These are phyloP conservation scores for Alligator sinensis DNA, from an alignment of 2,113 vertebrate genomes.

Conservation along the genomic window DNA sequence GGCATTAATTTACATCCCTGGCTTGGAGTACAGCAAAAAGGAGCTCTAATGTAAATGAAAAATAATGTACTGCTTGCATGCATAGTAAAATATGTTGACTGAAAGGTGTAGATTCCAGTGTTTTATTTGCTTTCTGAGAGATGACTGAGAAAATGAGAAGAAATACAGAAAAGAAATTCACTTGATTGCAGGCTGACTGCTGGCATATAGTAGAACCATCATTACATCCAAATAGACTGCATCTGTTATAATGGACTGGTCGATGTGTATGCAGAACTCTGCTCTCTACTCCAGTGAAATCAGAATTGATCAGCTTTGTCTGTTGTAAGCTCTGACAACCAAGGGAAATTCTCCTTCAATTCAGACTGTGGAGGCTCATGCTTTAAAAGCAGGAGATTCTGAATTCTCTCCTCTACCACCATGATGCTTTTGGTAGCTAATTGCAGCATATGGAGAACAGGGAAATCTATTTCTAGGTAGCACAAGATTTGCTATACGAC, in stretches of 20 bases:
- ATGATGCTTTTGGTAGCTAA: background rate
- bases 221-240: slow-evolving; percentile 33
- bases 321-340: background rate
- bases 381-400: accelerated
- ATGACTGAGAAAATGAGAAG: background rate
- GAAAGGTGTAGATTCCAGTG: background rate
- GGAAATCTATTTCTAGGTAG: slow-evolving; percentile 29
- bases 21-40: background rate
- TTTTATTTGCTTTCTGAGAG: background rate
- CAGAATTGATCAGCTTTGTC: background rate
- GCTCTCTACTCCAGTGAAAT: background rate
- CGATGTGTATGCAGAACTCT: background rate
- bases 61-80: background rate
- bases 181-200: background rate
- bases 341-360: slow-evolving; percentile 16
- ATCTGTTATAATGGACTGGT: slow-evolving; percentile 23
- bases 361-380: background rate
- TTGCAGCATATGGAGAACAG: slow-evolving; percentile 40
- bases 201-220: background rate
- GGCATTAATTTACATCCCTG: background rate
- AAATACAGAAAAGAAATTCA: slow-evolving; percentile 37
- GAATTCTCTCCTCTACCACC: slow-evolving; percentile 13
- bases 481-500: slow-evolving; percentile 28
- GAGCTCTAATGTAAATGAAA: background rate
- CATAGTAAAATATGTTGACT: background rate